Evolutionary conservation across 2,113 vertebrate genomes (phyloP), one percentile per base, ranked within the genome.

Genomic region (western clawed frog (Xenopus tropicalis)): DNA sequence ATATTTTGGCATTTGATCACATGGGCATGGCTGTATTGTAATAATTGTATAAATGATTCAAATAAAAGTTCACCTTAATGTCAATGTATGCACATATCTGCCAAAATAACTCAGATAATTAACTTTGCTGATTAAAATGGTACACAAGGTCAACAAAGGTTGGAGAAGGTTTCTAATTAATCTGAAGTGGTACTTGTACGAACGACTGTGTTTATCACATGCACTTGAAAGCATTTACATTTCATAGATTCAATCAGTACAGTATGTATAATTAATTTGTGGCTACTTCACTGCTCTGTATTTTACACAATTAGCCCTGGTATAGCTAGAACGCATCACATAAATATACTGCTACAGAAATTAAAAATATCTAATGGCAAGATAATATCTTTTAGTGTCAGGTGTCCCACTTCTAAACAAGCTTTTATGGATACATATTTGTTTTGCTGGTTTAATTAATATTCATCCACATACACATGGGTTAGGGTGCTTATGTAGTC

Each of bases 141-240:
- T 66, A 44, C 48, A 56, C 23, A 24, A 42, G 71, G 62, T 72
- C 62, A 72, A 72, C 51, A 65, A 23, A 37, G 71, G 52, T 73
- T 63, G 65, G 51, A 56, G 52, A 58, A 65, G 21, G 23, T 37
- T 73, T 73, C 54, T 66, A 73, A 73, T 73, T 73, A 73, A 57
- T 46, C 52, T 46, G 52, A 73, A 73, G 71, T 24, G 43, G 51
- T 42, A 73, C 71, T 73, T 66, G 52, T 66, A 58, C 58, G 21
- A 73, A 44, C 14, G 16, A 73, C 20, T 66, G 52, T 57, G 21
- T 65, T 59, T 66, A 58, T 73, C 17, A 66, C 51, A 54, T 23
- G 20, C 43, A 24, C 48, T 72, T 72, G 48, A 14, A 57, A 57
- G 63, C 29, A 66, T 58, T 37, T 46, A 2, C 24, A 73, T 43